phyloP scores from a whole-genome alignment of 2,797 vertebrate species.

The Garrulus glandarius region DNA sequence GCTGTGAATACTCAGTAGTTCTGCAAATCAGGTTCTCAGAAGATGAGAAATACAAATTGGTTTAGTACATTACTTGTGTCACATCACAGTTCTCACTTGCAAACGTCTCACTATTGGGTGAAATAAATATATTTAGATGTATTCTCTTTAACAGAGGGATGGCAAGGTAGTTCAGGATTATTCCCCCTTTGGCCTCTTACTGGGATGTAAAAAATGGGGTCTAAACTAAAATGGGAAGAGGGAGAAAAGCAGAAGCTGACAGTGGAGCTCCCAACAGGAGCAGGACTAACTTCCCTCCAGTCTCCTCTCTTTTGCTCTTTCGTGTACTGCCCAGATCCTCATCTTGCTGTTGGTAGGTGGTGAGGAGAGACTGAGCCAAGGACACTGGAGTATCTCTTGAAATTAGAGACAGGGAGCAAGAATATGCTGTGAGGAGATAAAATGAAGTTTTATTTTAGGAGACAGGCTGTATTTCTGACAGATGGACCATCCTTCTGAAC shows the following conservation, averaged over 20 bases:
- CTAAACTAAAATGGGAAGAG: background rate
- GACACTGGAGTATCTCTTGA: background rate
- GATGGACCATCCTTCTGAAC: background rate
- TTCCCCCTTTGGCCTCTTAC: background rate
- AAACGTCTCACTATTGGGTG: background rate
- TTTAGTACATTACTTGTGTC: background rate
- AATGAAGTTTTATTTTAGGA: conserved; percentile 20
- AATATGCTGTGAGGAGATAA: background rate
- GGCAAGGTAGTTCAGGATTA: background rate
- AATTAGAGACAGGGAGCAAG: background rate
- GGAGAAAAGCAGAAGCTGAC: background rate
- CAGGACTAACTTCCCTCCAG: background rate
- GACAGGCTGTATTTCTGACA: background rate
- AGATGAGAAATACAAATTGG: background rate
- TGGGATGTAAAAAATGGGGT: background rate
- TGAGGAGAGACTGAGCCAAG: background rate
- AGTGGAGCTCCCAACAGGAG: background rate
- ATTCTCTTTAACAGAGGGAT: background rate
- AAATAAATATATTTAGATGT: background rate
- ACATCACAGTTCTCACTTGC: background rate
- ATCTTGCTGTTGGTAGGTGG: background rate
- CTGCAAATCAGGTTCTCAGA: background rate
- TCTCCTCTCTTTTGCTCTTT: background rate
- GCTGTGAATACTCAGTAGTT: background rate
- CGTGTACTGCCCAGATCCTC: background rate